phyloP scores from a whole-genome alignment of 2,888 invertebrate genomes.

The Hyles lineata region DNA sequence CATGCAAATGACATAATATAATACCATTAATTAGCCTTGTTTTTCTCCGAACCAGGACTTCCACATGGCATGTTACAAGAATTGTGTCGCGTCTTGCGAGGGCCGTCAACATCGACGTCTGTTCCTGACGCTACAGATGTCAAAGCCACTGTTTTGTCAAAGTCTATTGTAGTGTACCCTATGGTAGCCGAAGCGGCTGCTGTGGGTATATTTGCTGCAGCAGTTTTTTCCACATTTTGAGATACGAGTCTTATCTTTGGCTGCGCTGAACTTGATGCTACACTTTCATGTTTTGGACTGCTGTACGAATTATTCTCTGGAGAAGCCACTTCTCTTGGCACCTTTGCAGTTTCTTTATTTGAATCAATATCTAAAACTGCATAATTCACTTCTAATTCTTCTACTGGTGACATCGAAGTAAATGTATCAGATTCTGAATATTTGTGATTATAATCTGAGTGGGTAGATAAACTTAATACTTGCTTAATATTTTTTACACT shows the following conservation, averaged over 20 bases:
- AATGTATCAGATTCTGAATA: slow-evolving; percentile 77
- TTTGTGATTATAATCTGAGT: slow-evolving; percentile 64
- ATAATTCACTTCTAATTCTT: slow-evolving; percentile 87
- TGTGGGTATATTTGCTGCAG: slow-evolving; percentile 42
- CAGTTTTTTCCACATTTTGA: slow-evolving; percentile 66
- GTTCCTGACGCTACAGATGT: slow-evolving; percentile 90
- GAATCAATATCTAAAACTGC: slow-evolving; percentile 91
- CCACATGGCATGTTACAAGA: slow-evolving; percentile 87
- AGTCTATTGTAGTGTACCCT: slow-evolving; percentile 96
- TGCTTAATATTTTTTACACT: slow-evolving; percentile 61
- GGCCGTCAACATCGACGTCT: slow-evolving; percentile 89
- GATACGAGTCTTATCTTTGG: slow-evolving; percentile 64
- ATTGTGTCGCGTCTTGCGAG: slow-evolving; percentile 92
- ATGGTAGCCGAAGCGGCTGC: slow-evolving; percentile 86
- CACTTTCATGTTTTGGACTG: slow-evolving; percentile 67
- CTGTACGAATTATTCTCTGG: slow-evolving; percentile 66
- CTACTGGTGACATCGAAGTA: slow-evolving; percentile 72
- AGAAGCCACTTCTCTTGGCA: slow-evolving; percentile 57
- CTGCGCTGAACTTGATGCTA: slow-evolving; percentile 62
- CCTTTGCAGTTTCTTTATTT: slow-evolving; percentile 69
- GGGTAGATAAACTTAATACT: slow-evolving; percentile 49
- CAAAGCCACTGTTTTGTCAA: slow-evolving; percentile 95
- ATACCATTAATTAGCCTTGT: slow-evolving; percentile 42
- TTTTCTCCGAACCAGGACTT: slow-evolving; percentile 68
- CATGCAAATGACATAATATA: background rate